Conservation (phyloP, 2,888 invertebrate species). For the Elegia similella region DNA sequence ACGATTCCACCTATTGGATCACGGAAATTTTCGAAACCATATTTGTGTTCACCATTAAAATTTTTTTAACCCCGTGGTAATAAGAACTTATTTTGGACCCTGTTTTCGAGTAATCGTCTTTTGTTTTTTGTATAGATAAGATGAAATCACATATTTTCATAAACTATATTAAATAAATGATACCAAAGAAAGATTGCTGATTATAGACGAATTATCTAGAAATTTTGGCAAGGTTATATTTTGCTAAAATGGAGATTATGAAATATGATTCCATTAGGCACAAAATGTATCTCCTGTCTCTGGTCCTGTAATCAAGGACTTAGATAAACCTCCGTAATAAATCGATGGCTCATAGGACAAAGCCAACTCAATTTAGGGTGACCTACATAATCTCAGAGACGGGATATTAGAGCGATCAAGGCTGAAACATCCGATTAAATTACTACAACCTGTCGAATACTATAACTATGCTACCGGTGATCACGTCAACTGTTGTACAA, state of each 20-base stretch:
- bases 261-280: background rate
- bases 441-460: conserved; percentile 4
- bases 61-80: too few relatives aligned
- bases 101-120: too few relatives aligned
- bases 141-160: too few relatives aligned
- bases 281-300: background rate
- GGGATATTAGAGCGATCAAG: conserved; percentile 10
- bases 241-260: background rate
- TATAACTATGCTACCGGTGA: background rate
- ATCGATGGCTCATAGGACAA: conserved; percentile 15
- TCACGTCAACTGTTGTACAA: background rate
- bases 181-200: too few relatives aligned
- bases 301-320: conserved; percentile 1
- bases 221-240: too few relatives aligned
- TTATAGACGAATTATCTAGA: too few relatives aligned
- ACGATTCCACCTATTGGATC: too few relatives aligned
- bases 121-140: too few relatives aligned
- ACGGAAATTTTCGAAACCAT: too few relatives aligned
- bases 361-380: conserved; percentile 15
- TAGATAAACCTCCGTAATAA: conserved; percentile 13
- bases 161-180: too few relatives aligned
- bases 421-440: background rate
- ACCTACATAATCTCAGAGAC: conserved; percentile 14
- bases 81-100: too few relatives aligned
- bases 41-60: too few relatives aligned